Conservation (phyloP, 2,113 vertebrate species). For the Cheilinus undulatus region DNA sequence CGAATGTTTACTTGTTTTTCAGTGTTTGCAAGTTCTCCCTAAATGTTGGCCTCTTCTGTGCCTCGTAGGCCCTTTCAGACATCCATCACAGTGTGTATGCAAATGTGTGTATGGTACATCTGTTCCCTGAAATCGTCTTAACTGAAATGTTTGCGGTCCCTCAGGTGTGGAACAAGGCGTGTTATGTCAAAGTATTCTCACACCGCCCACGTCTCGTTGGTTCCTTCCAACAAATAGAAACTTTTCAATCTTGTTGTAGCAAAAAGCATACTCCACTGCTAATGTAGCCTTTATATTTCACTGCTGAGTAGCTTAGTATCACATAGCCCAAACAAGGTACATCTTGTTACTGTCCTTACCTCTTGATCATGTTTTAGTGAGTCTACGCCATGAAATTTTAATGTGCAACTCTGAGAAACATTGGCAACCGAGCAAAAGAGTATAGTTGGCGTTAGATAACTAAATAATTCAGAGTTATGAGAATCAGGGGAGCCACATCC, state of each 20-base stretch:
- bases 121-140: not conserved
- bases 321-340: not conserved
- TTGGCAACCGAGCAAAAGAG: not conserved
- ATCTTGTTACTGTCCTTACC: not conserved
- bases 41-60: not conserved
- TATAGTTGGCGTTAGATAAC: slow-evolving; percentile 17
- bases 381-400: slow-evolving; percentile 9
- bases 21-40: not conserved
- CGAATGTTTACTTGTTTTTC: no score
- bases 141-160: not conserved
- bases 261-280: not conserved
- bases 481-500: slow-evolving; percentile 29
- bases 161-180: not conserved
- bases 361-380: slow-evolving; percentile 20
- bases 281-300: not conserved
- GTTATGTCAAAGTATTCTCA: not conserved
- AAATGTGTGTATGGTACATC: slow-evolving; percentile 1
- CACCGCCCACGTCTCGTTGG: not conserved
- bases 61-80: not conserved
- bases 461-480: slow-evolving; percentile 65
- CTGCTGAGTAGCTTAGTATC: not conserved
- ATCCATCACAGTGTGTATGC: not conserved
- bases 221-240: not conserved
- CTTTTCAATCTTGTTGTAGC: not conserved
- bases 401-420: not conserved